phyloP scores from a whole-genome alignment of 2,797 vertebrate species.

The Melanotaenia maccullochi region DNA sequence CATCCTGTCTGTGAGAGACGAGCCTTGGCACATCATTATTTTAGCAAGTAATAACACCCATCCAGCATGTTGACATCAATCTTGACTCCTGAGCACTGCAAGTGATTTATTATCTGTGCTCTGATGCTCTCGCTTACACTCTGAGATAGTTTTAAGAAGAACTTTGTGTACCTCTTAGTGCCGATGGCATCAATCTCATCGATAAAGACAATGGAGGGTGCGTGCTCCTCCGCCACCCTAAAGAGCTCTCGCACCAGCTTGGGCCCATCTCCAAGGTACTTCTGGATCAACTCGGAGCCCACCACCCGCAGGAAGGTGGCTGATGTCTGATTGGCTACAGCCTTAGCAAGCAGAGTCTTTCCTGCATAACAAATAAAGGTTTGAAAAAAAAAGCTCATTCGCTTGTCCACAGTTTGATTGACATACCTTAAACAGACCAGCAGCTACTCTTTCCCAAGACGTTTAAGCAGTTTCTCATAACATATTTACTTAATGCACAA shows the following conservation, averaged over 20 bases:
- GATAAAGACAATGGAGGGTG: conserved; percentile 96
- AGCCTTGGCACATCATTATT: background rate
- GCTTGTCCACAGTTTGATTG: background rate
- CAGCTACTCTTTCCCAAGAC: background rate
- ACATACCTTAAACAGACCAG: background rate
- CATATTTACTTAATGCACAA: no score
- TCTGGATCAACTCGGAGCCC: conserved; percentile 96
- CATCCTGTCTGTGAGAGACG: background rate
- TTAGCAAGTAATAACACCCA: conserved; percentile 7
- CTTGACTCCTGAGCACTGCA: background rate
- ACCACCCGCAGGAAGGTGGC: conserved; percentile 96
- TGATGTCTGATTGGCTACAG: conserved; percentile 97
- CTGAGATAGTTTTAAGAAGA: background rate
- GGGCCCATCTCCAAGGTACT: conserved; percentile 94
- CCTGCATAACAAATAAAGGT: conserved; percentile 76
- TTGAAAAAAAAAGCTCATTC: no score
- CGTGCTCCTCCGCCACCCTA: conserved; percentile 94
- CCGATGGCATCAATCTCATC: conserved; percentile 98
- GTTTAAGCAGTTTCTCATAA: no score
- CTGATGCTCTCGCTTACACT: background rate
- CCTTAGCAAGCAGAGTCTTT: conserved; percentile 96
- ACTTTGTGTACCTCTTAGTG: conserved; percentile 89
- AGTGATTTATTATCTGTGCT: conserved; percentile 6
- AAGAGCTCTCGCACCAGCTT: conserved; percentile 96
- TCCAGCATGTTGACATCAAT: conserved; percentile 12